A percentile compares a stretch with the other conserved stretches of the same genome.
phyloP scores from a whole-genome alignment of 2,888 invertebrate genomes.

The Chaetogeoica ovagalla region DNA sequence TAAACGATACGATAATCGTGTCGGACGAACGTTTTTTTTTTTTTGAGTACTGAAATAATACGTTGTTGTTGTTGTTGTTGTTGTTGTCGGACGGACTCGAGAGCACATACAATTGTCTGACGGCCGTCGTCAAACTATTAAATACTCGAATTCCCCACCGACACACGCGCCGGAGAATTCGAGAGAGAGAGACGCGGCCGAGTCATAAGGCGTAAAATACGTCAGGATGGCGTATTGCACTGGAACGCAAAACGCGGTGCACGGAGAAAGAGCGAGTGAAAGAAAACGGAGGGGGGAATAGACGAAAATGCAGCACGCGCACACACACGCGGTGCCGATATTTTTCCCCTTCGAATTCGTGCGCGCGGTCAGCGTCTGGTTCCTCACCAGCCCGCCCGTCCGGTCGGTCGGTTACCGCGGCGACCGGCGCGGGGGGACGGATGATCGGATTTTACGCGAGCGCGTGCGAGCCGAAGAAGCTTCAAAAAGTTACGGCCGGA shows the following conservation, averaged over 20 bases:
- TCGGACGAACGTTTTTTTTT: background rate
- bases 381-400: background rate
- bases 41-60: background rate
- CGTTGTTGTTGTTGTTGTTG: conserved; percentile 22
- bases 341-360: conserved; percentile 37
- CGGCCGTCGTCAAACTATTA: conserved; percentile 20
- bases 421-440: conserved; percentile 15
- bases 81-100: conserved; percentile 41
- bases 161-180: no score
- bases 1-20: no score
- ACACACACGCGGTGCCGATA: background rate
- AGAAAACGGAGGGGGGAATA: conserved; percentile 14
- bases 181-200: background rate
- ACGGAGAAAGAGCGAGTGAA: background rate
- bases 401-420: background rate
- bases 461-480: conserved; percentile 11
- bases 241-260: no score
- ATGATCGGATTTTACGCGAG: conserved; percentile 40
- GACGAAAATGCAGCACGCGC: background rate
- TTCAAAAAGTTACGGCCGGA: no score
- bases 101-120: conserved; percentile 43
- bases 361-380: background rate
- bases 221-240: no score
- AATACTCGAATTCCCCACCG: conserved; percentile 47
- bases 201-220: no score